These are phyloP conservation scores for Monochamus alternatus DNA, from an alignment of 2,888 invertebrate species.

Conservation along the genomic window DNA sequence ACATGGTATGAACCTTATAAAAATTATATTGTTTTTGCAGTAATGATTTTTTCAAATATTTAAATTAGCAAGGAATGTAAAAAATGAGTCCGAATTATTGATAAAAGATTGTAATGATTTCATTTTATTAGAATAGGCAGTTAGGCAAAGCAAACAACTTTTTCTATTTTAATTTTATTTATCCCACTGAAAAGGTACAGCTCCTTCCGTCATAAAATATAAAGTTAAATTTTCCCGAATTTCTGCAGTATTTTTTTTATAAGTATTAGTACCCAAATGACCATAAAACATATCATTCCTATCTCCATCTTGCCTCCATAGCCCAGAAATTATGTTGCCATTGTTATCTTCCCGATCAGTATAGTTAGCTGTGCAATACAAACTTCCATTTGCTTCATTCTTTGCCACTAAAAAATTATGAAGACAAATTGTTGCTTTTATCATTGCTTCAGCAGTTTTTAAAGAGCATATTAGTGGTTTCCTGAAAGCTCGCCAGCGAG, in stretches of 20 bases:
- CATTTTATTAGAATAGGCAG: neutral
- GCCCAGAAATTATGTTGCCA: neutral
- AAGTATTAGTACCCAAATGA: too few relatives aligned
- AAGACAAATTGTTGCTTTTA: neutral
- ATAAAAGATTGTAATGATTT: neutral
- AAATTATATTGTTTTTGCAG: too few relatives aligned
- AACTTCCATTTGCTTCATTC: neutral
- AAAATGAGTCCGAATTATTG: neutral
- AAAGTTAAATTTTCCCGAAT: neutral
- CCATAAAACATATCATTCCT: too few relatives aligned
- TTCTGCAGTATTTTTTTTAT: neutral
- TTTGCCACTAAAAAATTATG: neutral
- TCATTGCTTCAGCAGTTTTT: neutral
- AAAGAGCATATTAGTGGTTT: neutral
- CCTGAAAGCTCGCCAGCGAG: neutral
- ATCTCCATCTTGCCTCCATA: too few relatives aligned
- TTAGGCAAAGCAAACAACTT: neutral
- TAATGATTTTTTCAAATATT: too few relatives aligned
- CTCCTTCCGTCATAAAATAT: conserved; percentile 1
- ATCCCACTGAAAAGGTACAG: conserved; percentile 9
- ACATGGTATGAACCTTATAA: too few relatives aligned
- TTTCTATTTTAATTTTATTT: conserved; percentile 1
- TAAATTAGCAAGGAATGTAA: too few relatives aligned
- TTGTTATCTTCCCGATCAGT: neutral
- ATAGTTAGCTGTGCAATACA: neutral